Base-by-base conservation (phyloP, 2,888 invertebrate genomes). In the Hanleya hanleyi region DNA sequence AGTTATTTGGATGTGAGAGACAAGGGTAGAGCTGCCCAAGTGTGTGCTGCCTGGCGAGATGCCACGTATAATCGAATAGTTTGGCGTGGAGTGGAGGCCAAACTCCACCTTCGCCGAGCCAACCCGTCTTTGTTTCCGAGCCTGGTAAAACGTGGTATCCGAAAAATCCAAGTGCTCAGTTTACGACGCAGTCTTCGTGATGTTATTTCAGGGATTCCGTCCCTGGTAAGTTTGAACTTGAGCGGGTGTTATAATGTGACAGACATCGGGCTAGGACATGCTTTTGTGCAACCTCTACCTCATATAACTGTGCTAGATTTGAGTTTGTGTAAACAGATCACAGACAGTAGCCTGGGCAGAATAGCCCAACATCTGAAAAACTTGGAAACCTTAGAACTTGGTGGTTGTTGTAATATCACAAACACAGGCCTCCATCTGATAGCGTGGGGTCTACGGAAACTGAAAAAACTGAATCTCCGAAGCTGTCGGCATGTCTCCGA, bases 401-500 rank as follows among this genome's bases (percentile, higher is more conserved):
- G 97, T 22, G 97, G 98, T 1, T 98, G 98, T 91, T 94, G 95
- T 88, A 95, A 96, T 90, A 94, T 98, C 69, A 96, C 97, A 64
- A 97, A 97, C 90, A 95, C 95, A 0, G 97, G 97, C 0, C 92
- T 98, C 65, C 92, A 96, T 78, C 92, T 96, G 47, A 94, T 98
- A 74, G 96, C 97, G 73, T 96, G 95, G 95, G 96, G 96, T 12
- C 92, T 97, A 67, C 94, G 94, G 86, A 95, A 95, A 87, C 91
- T 98, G 80, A 95, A 95, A 87, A 93, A 94, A 75, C 92, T 98
- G 82, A 97, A 98, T 90, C 92, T 98, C 76, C 93, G 97, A 75
- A 97, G 97, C 75, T 98, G 97, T 91, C 96, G 97, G 95, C 95
- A 96, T 88, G 94, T 98, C 32, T 96, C 96, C 80, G 97, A 98